Conservation (phyloP, 2,797 vertebrate species). For the Thripadectes ignobilis region DNA sequence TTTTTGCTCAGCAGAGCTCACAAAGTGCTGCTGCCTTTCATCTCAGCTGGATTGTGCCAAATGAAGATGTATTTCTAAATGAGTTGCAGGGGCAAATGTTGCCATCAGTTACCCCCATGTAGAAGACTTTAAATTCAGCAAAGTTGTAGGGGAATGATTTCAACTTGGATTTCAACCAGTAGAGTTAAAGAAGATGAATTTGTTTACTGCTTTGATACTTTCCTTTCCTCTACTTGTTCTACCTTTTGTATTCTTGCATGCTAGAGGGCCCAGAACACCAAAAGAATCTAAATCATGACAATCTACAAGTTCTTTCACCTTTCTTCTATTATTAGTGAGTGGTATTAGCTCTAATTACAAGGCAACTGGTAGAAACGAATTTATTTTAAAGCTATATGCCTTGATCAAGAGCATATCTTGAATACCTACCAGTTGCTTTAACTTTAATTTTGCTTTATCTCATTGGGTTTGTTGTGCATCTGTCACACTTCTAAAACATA, state of each 20-base stretch:
- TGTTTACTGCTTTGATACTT: constrained; percentile 17
- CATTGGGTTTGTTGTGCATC: neutral
- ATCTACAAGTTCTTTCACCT: neutral
- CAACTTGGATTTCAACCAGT: neutral
- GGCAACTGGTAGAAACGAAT: neutral
- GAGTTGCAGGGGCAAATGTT: constrained; percentile 18
- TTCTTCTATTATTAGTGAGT: neutral
- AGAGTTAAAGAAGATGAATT: constrained; percentile 20
- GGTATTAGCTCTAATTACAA: neutral
- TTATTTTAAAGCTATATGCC: neutral
- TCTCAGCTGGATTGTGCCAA: constrained; percentile 4
- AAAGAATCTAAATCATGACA: neutral
- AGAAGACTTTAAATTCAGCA: constrained; percentile 13
- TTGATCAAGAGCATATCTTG: neutral
- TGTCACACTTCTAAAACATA: neutral
- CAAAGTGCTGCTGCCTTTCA: constrained; percentile 44
- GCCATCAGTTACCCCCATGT: constrained; percentile 7
- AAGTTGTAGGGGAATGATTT: neutral
- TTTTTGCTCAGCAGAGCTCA: constrained; percentile 61
- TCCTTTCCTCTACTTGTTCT: neutral
- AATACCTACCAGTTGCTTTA: neutral
- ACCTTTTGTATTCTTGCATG: neutral
- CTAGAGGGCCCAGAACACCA: neutral
- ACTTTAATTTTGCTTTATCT: neutral
- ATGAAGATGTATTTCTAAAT: constrained; percentile 54